These are phyloP conservation scores for Hypanus sabinus DNA, from an alignment of 2,113 vertebrate species.

Conservation along the genomic window DNA sequence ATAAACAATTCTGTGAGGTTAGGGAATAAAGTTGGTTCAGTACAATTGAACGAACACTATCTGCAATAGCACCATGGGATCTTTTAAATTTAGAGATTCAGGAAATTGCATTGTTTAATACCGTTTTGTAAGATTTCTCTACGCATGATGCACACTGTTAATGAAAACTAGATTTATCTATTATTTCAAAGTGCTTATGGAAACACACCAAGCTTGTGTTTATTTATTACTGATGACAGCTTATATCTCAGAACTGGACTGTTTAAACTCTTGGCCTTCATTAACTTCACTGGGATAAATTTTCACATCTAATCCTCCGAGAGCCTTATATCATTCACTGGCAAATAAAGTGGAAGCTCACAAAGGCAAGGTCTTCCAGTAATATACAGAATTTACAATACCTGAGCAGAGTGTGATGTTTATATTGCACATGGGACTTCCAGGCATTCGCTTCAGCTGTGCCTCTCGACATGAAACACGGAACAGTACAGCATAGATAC, in stretches of 20 bases:
- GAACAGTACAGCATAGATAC: not conserved
- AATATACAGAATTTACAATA: not conserved
- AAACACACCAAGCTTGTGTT: not conserved
- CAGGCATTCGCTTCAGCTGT: too few species aligned
- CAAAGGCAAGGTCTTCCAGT: not conserved
- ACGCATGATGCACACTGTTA: not conserved
- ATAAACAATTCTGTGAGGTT: not conserved
- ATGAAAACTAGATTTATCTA: slow-evolving; percentile 3
- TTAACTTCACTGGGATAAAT: not conserved
- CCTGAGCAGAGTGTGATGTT: too few species aligned
- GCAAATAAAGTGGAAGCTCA: not conserved
- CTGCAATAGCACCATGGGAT: not conserved
- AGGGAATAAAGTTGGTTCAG: not conserved
- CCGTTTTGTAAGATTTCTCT: not conserved
- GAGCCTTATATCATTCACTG: not conserved
- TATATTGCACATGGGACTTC: too few species aligned
- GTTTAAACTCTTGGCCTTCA: not conserved
- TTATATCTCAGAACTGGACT: not conserved
- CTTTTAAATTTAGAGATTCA: not conserved
- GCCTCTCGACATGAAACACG: too few species aligned
- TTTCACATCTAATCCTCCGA: not conserved
- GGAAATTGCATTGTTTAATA: not conserved
- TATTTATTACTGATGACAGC: not conserved
- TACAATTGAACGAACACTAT: not conserved
- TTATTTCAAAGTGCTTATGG: not conserved